phyloP scores from a whole-genome alignment of 2,797 vertebrate species.

The Platyrinchus mystaceus region DNA sequence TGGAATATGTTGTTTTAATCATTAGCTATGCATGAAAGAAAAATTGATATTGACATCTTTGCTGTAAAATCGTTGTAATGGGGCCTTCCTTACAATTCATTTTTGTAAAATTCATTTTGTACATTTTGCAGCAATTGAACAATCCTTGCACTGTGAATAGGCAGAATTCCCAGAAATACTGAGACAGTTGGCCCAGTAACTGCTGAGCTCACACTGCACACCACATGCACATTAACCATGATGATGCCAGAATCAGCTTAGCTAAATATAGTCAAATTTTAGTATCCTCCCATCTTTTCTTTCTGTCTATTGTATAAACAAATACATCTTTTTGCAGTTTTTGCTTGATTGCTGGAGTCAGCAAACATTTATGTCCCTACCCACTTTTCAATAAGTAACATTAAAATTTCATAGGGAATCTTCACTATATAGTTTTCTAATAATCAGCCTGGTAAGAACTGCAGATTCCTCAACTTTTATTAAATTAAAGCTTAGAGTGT shows the following conservation, averaged over 20 bases:
- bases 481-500: slow-evolving; percentile 4
- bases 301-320: slow-evolving; percentile 10
- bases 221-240: slow-evolving; percentile 80
- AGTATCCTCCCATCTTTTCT: slow-evolving; percentile 29
- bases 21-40: slow-evolving; percentile 94
- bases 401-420: slow-evolving; percentile 48
- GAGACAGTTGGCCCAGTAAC: slow-evolving; percentile 86
- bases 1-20: slow-evolving; percentile 88
- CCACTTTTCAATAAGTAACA: slow-evolving; percentile 16
- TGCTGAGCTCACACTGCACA: slow-evolving; percentile 83
- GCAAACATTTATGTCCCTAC: neutral
- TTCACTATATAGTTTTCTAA: slow-evolving; percentile 48
- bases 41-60: slow-evolving; percentile 94
- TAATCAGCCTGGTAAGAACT: slow-evolving; percentile 26
- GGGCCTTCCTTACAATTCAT: slow-evolving; percentile 86
- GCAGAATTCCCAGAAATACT: slow-evolving; percentile 90
- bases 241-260: slow-evolving; percentile 76
- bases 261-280: slow-evolving; percentile 70
- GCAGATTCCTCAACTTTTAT: slow-evolving; percentile 27
- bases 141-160: slow-evolving; percentile 90
- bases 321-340: neutral
- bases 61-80: slow-evolving; percentile 87
- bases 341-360: neutral
- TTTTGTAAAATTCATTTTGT: slow-evolving; percentile 92
- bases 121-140: slow-evolving; percentile 96